Conservation (phyloP, 2,888 invertebrate genomes). For the Cephus rjabovi region DNA sequence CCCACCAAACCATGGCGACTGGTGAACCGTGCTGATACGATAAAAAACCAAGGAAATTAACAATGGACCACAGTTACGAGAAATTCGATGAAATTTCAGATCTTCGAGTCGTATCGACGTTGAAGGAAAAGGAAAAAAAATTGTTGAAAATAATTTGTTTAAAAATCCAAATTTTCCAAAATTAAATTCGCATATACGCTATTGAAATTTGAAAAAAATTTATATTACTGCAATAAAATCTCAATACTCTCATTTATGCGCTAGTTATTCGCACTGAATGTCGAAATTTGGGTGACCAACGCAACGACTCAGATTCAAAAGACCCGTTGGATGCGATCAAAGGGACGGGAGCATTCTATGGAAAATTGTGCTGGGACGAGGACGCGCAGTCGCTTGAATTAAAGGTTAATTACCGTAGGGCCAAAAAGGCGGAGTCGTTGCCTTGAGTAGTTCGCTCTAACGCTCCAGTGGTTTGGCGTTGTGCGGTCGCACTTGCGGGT, state of each 20-base stretch:
- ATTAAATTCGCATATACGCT: no score
- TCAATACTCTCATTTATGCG: neutral
- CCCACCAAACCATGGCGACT: neutral
- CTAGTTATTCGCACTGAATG: no score
- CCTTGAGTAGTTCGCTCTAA: neutral
- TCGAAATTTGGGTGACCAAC: neutral
- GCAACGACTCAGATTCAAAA: neutral
- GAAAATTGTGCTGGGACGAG: conserved; percentile 41
- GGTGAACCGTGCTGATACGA: neutral
- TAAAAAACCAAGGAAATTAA: neutral
- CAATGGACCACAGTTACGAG: neutral
- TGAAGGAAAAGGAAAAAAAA: neutral
- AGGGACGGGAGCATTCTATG: conserved; percentile 33
- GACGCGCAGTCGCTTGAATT: conserved; percentile 36
- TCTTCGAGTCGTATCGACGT: neutral
- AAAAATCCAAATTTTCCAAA: no score
- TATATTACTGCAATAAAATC: no score
- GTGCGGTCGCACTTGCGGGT: neutral
- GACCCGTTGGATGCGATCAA: conserved; percentile 25
- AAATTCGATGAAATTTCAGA: neutral
- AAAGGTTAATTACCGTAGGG: conserved; percentile 46
- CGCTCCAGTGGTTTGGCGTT: neutral
- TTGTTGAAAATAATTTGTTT: no score
- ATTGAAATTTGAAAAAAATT: no score
- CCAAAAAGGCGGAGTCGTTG: conserved; percentile 32